These are phyloP conservation scores for Hippocampus comes DNA, from an alignment of 2,113 vertebrate species.

Conservation along the genomic window DNA sequence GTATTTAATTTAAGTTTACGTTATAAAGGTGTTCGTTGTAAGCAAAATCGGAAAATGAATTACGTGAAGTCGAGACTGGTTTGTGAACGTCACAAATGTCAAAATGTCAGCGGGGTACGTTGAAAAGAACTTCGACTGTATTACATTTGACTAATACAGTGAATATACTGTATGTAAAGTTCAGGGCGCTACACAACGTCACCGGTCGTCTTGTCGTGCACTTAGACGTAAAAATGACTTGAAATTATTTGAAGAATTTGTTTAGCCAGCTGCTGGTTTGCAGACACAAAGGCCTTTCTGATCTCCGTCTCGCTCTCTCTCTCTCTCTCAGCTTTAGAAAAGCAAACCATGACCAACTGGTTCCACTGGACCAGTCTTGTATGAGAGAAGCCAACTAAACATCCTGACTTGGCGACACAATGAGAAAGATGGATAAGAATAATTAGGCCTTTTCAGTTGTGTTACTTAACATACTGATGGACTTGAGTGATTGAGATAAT, in stretches of 20 bases:
- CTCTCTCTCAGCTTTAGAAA: conserved; percentile 42
- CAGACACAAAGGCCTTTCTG: conserved; percentile 40
- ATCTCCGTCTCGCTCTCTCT: conserved; percentile 34
- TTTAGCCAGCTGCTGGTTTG: conserved; percentile 59
- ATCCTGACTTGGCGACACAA: conserved; percentile 13
- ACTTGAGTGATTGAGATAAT: background rate
- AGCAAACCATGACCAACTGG: conserved; percentile 48
- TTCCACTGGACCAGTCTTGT: conserved; percentile 3
- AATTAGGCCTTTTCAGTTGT: background rate
- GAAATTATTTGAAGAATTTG: conserved; percentile 61
- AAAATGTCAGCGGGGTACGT: too few relatives aligned
- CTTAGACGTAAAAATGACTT: conserved; percentile 37
- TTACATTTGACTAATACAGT: background rate
- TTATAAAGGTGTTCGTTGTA: too few relatives aligned
- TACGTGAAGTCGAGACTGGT: too few relatives aligned
- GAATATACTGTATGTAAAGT: background rate
- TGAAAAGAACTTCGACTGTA: background rate
- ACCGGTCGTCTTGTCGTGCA: conserved; percentile 15
- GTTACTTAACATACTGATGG: background rate
- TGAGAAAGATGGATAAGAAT: background rate
- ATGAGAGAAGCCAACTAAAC: conserved; percentile 18
- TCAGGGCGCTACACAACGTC: conserved; percentile 20
- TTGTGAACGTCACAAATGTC: too few relatives aligned
- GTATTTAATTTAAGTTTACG: too few relatives aligned
- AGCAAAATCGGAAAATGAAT: too few relatives aligned